Base-by-base conservation (phyloP, 2,888 invertebrate species). In the Andrena bucephala region DNA sequence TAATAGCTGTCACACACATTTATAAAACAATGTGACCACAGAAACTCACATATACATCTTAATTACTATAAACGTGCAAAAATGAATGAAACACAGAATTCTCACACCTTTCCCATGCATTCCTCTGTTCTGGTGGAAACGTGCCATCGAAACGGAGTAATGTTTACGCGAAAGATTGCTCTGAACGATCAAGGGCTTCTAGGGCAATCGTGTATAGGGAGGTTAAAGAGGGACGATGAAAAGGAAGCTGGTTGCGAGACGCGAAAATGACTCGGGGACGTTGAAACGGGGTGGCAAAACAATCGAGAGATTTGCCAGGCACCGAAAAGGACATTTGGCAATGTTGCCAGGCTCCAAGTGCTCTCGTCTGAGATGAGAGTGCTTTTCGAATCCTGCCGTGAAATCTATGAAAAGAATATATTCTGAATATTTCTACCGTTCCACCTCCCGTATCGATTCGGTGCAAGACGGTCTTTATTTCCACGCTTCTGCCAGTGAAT, bases 311-410 rank as follows among this genome's bases (percentile, higher is more conserved):
- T 85, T 84, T 71, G 54, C 42, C 71, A 80, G 59, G 33, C 77
- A 76, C 68, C 48, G 63, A 70, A 67, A 80, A 77, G 76, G 70
- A 85, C 80, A 80, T 85, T 85, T 83, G 74, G 84, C 77, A 66
- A 74, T 77, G 77, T 81, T 83, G 71, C 73, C 77, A 42, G 59
- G 68, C 57, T 74, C 60, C 77, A 68, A 71, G 74, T 80, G 84
- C 83, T 83, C 66, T 73, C 79, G 67, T 69, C 69, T 36, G 52
- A 52, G 73, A 82, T 77, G 78, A 75, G 24, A 72, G 70, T 63
- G 72, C 70, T 72, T 82, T 67, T 71, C 82, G 72, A 70, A 78
- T 68, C 36, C 50, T 57, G 33, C 66, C 77, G 70, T 36, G 70
- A 68, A 78, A 82, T 83, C 82, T 82, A 71, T 52, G 66, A 59